phyloP scores from a whole-genome alignment of 2,888 invertebrate species.

The Drosophila stalkeri region DNA sequence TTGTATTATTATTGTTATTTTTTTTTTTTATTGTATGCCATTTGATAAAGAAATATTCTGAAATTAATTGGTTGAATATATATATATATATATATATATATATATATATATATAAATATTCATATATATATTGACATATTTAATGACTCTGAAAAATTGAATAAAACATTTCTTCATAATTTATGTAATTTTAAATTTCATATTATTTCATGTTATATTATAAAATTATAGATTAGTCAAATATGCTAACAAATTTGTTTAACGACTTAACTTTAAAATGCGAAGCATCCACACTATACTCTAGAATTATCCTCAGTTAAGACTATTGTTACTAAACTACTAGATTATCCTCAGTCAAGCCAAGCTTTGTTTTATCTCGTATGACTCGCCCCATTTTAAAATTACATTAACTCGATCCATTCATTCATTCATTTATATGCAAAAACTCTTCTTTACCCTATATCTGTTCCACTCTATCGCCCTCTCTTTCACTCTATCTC shows the following conservation, averaged over 20 bases:
- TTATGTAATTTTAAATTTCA: neutral
- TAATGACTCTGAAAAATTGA: neutral
- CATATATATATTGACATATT: no score
- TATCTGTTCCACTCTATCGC: neutral
- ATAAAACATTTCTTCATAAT: neutral
- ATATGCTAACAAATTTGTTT: no score
- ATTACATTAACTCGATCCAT: slow-evolving; percentile 25
- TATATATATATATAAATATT: no score
- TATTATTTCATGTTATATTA: no score
- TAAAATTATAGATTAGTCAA: neutral
- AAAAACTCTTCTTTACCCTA: neutral
- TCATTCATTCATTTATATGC: slow-evolving; percentile 33
- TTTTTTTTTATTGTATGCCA: no score
- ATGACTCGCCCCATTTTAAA: slow-evolving; percentile 9
- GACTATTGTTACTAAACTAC: neutral
- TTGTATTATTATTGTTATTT: no score
- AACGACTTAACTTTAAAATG: no score
- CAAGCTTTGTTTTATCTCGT: neutral
- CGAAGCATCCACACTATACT: no score
- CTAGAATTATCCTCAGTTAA: neutral
- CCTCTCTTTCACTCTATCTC: neutral
- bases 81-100: no score
- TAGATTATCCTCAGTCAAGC: neutral
- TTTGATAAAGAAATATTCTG: neutral
- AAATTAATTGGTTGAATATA: no score